Conservation (phyloP, 2,888 invertebrate species). For the Mamestra brassicae region DNA sequence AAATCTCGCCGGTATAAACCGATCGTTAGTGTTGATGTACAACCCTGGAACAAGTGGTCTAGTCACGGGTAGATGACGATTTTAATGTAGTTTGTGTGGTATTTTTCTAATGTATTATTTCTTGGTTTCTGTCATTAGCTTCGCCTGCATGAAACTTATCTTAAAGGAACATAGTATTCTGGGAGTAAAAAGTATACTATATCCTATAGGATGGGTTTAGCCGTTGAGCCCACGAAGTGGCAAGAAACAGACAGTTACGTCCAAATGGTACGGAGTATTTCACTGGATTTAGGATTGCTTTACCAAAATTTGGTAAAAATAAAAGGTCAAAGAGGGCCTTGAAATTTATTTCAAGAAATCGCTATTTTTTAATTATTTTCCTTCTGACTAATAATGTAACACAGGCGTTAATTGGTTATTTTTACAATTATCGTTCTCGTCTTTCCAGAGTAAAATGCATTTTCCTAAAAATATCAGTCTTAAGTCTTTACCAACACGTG, state of each 20-base stretch:
- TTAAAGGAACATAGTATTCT: too few species aligned
- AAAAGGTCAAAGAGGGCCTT: too few species aligned
- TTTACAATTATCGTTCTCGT: neutral
- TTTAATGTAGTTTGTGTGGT: neutral
- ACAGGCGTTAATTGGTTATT: neutral
- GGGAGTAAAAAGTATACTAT: too few species aligned
- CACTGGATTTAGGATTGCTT: too few species aligned
- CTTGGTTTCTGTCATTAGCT: too few species aligned
- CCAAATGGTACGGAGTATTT: too few species aligned
- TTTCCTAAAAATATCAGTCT: neutral
- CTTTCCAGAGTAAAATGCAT: neutral
- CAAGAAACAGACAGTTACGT: too few species aligned
- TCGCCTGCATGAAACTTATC: too few species aligned
- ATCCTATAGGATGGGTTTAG: too few species aligned
- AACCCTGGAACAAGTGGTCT: constrained; percentile 32
- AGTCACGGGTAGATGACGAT: neutral
- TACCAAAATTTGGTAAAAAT: too few species aligned
- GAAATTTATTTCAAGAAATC: too few species aligned
- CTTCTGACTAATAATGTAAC: neutral
- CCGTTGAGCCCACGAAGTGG: too few species aligned
- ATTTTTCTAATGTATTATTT: neutral
- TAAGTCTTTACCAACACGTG: neutral
- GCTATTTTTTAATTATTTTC: neutral
- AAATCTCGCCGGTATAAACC: constrained; percentile 55
- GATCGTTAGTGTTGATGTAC: constrained; percentile 59